Evolutionary conservation across 92 coral and sea anemone species (phyloP), one percentile per base, ranked within the genome.

Genomic region (Phenganax stokvisi): DNA sequence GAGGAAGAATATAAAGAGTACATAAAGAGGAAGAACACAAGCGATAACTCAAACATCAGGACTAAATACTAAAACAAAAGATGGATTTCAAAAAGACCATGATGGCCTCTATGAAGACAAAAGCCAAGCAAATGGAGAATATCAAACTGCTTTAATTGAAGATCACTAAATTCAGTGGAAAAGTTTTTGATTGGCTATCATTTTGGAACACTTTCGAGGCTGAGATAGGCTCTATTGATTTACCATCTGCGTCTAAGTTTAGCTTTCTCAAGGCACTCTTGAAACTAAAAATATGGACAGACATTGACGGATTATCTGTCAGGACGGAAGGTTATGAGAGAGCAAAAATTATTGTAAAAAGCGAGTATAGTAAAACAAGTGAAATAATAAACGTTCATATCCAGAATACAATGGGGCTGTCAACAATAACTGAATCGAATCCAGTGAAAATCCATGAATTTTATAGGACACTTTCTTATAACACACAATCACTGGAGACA

Each of bases 151-250:
- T 37, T 64, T 17, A 64, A 64, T 64, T 64, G 29, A 37, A 8
- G 29, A 64, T 64, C 7, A 64, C 37, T 10, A 64, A 20, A 28
- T 64, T 64, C 10, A 17, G 70, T 17, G 70, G 70, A 8, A 64
- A 64, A 64, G 8, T 64, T 7, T 64, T 37, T 64, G 70, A 64
- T 64, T 64, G 70, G 70, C 10, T 64, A 0, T 44, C 70, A 7
- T 17, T 64, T 28, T 64, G 70, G 31, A 64, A 64, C 70, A 64
- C 70, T 20, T 64, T 64, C 12, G 31, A 64, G 9, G 70, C 70
- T 20, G 70, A 28, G 31, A 64, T 37, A 37, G 47, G 5, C 5
- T 37, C 47, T 2, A 37, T 5, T 5, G 47, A 37, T 37, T 37
- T 37, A 37, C 47, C 47, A 37, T 2, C 47, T 37, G 47, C 5